These are phyloP conservation scores for Calidris pygmaea DNA, from an alignment of 2,113 vertebrate genomes.

Conservation along the genomic window DNA sequence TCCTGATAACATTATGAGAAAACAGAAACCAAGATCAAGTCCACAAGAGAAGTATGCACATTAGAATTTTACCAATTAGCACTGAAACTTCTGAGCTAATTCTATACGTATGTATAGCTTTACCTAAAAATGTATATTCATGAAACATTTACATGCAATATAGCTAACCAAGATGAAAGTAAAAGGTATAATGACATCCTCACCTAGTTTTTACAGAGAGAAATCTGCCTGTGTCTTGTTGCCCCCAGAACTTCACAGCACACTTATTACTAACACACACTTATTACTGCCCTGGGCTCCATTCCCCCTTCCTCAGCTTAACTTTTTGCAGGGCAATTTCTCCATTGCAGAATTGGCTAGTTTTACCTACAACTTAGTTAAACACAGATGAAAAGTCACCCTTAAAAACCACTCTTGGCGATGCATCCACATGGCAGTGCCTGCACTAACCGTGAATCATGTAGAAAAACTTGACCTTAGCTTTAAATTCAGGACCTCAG, in stretches of 20 bases:
- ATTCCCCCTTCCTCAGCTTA: background rate
- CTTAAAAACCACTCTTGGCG: background rate
- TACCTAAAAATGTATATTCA: background rate
- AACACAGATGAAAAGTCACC: background rate
- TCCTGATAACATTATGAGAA: background rate
- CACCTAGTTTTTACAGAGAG: background rate
- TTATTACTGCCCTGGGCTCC: accelerated
- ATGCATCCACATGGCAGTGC: background rate
- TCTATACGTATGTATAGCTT: background rate
- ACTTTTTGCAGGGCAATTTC: background rate
- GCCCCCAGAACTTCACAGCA: background rate
- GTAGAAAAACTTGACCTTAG: background rate
- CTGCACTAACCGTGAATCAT: accelerated
- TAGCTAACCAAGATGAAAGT: background rate
- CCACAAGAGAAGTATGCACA: background rate
- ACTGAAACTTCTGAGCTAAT: background rate
- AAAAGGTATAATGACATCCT: background rate
- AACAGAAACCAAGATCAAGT: background rate
- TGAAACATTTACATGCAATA: background rate
- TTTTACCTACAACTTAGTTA: background rate
- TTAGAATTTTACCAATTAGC: background rate
- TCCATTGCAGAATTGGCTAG: background rate
- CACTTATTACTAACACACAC: background rate
- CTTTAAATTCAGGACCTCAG: background rate
- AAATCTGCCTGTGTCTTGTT: background rate